Percentiles rank a stretch among this genome's conserved stretches.
Conservation (phyloP, 23 tunicate genomes). For the Trididemnum miniatum region DNA sequence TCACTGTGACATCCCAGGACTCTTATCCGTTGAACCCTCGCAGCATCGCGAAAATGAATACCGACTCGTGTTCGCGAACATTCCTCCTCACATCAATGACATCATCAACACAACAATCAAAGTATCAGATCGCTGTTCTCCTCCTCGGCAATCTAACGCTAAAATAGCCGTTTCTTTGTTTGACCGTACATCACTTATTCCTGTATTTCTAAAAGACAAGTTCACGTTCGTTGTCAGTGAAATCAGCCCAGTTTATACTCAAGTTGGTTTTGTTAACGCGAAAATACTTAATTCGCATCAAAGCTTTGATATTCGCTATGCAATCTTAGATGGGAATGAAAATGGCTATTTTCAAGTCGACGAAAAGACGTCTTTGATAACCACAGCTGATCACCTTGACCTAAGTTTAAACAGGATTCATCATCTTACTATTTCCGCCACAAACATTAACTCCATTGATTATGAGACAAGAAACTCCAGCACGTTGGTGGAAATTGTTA, state of each 20-base stretch:
- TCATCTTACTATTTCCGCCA: slow-evolving; percentile 39
- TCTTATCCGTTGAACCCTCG: slow-evolving; percentile 26
- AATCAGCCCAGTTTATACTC: slow-evolving; percentile 43
- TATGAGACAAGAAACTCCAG: slow-evolving; percentile 18
- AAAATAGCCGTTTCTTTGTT: slow-evolving; percentile 25
- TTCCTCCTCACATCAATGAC: slow-evolving; percentile 40
- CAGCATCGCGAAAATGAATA: slow-evolving; percentile 6
- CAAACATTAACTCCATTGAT: slow-evolving; percentile 30
- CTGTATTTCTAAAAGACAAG: slow-evolving; percentile 16
- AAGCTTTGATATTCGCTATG: slow-evolving; percentile 10
- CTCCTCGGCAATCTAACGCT: slow-evolving; percentile 19
- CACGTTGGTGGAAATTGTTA: slow-evolving; percentile 40
- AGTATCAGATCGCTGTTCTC: slow-evolving; percentile 56
- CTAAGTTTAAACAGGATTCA: slow-evolving; percentile 1
- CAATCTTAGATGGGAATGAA: slow-evolving; percentile 45
- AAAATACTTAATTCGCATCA: background rate
- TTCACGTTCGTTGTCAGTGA: slow-evolving; percentile 37
- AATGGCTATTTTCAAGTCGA: slow-evolving; percentile 40
- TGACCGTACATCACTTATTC: slow-evolving; percentile 29
- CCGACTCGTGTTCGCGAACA: slow-evolving; percentile 21
- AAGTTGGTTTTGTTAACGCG: slow-evolving; percentile 50
- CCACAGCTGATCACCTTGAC: slow-evolving; percentile 29
- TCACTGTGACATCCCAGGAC: slow-evolving; percentile 19
- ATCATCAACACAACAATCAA: slow-evolving; percentile 35
- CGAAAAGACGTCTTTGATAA: slow-evolving; percentile 44